Conservation (phyloP, 2,888 invertebrate genomes). For the Sepiola atlantica region DNA sequence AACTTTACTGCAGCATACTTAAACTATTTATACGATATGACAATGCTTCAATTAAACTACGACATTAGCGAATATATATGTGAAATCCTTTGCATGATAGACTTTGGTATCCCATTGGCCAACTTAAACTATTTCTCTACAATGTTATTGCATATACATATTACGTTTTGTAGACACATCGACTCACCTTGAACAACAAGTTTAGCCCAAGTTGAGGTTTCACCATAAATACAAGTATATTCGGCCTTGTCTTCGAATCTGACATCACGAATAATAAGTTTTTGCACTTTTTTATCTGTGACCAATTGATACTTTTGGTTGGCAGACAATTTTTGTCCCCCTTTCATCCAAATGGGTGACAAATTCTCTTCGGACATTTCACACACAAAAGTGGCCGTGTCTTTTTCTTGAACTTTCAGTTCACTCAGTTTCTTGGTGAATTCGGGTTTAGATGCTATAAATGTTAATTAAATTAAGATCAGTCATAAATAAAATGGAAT, state of each 20-base stretch:
- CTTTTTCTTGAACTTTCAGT: constrained; percentile 61
- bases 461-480: too few species aligned
- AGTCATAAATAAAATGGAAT: too few species aligned
- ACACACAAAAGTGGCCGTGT: constrained; percentile 81
- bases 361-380: constrained; percentile 87
- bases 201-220: constrained; percentile 85
- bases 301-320: constrained; percentile 64
- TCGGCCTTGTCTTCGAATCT: constrained; percentile 67
- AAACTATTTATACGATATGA: too few species aligned
- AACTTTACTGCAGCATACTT: too few species aligned
- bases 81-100: too few species aligned
- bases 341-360: constrained; percentile 86
- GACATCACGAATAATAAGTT: constrained; percentile 63
- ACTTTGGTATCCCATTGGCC: too few species aligned
- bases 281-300: constrained; percentile 65
- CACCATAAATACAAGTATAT: constrained; percentile 81
- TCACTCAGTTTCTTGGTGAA: constrained; percentile 67
- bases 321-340: constrained; percentile 65
- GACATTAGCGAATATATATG: too few species aligned
- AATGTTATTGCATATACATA: too few species aligned
- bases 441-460: constrained; percentile 60
- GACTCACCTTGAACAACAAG: constrained; percentile 83
- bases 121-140: too few species aligned
- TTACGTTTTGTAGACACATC: too few species aligned
- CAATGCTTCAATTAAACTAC: too few species aligned